Percentiles rank a stretch among this genome's conserved stretches.
These are phyloP conservation scores for Pygathrix nemaeus DNA, from an alignment of 2,113 vertebrate genomes.

Conservation along the genomic window DNA sequence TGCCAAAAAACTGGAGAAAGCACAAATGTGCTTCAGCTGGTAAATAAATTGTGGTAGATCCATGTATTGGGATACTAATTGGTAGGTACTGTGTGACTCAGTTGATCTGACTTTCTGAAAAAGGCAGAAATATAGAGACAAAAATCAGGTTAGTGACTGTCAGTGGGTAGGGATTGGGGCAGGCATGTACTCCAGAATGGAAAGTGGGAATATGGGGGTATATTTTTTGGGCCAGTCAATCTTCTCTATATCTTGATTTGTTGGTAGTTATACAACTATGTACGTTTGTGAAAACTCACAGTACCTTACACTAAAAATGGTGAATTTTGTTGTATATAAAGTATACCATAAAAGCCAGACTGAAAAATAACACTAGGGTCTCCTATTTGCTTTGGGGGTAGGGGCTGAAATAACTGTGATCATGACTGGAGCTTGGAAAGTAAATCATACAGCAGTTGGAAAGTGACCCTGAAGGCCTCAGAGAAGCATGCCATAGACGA, in stretches of 20 bases:
- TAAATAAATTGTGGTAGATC: not conserved
- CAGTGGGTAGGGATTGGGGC: not conserved
- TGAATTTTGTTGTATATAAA: not conserved
- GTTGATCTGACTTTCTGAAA: not conserved
- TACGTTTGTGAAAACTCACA: not conserved
- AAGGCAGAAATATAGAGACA: not conserved
- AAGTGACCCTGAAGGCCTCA: not conserved
- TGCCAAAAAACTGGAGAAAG: not conserved
- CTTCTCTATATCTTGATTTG: not conserved
- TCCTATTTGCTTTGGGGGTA: not conserved
- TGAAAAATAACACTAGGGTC: not conserved
- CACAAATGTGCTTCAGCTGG: not conserved
- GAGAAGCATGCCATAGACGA: not conserved
- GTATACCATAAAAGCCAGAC: not conserved
- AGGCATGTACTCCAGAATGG: not conserved
- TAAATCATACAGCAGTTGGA: not conserved
- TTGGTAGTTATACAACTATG: not conserved
- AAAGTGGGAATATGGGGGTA: not conserved
- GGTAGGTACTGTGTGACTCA: not conserved
- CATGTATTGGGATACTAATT: not conserved
- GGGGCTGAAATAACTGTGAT: not conserved
- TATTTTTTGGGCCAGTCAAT: not conserved
- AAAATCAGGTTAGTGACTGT: not conserved
- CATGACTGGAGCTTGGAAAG: not conserved
- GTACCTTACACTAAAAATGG: not conserved